Conservation (phyloP, 2,888 invertebrate species). For the Diaphora mendica region DNA sequence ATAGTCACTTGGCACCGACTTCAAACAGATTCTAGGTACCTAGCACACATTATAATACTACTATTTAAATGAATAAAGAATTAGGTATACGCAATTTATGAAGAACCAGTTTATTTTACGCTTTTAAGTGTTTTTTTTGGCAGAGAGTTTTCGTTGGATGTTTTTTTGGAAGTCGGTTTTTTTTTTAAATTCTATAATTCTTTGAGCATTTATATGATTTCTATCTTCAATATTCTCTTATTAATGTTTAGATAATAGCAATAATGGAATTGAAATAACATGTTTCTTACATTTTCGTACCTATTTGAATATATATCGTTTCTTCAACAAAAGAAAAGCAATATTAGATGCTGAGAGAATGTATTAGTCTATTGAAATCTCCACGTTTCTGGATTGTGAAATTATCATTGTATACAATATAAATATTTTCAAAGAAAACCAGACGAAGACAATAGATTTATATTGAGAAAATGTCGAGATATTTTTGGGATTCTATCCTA, state of each 20-base stretch:
- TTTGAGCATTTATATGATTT: background rate
- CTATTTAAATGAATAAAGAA: too few relatives aligned
- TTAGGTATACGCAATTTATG: too few relatives aligned
- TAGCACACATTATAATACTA: too few relatives aligned
- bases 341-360: background rate
- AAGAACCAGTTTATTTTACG: too few relatives aligned
- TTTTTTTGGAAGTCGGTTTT: too few relatives aligned
- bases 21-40: too few relatives aligned
- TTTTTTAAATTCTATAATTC: too few relatives aligned
- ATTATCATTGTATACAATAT: background rate
- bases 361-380: background rate
- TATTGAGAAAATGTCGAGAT: background rate
- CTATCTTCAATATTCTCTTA: background rate
- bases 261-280: background rate
- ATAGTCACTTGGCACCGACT: too few relatives aligned
- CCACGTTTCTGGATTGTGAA: background rate
- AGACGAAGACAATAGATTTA: background rate
- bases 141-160: too few relatives aligned
- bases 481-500: background rate
- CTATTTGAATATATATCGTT: background rate
- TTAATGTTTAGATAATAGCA: background rate
- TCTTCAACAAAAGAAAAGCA: background rate
- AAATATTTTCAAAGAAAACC: background rate
- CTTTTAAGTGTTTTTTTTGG: too few relatives aligned
- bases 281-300: background rate